Evolutionary conservation across 2,888 invertebrate genomes (phyloP).

Genomic region (Hyalella azteca): DNA sequence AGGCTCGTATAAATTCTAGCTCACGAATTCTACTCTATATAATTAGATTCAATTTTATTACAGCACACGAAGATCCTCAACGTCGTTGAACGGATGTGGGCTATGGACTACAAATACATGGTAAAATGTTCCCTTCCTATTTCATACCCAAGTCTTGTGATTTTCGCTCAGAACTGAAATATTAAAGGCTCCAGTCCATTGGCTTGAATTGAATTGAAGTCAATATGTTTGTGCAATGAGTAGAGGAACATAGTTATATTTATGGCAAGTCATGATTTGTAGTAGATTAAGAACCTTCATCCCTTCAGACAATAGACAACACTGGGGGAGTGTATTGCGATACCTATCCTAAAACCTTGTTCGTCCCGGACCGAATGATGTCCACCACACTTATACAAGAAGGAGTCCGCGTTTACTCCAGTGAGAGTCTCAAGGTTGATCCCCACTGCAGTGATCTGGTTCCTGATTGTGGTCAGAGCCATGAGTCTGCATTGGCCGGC

Average conservation of each 20-base stretch:
- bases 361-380: background rate
- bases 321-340: background rate
- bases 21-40: background rate
- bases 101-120: conserved; percentile 2
- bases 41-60: background rate
- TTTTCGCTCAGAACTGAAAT: too few relatives aligned
- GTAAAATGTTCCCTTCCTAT: too few relatives aligned
- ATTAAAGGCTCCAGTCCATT: too few relatives aligned
- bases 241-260: too few relatives aligned
- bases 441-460: background rate
- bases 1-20: background rate
- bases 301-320: background rate
- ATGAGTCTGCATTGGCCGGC: background rate
- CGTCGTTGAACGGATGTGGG: background rate
- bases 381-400: background rate
- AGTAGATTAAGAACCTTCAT: background rate
- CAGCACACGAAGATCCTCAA: background rate
- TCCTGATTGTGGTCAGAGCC: background rate
- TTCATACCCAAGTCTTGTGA: too few relatives aligned
- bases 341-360: background rate
- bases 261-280: too few relatives aligned
- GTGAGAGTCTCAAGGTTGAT: background rate
- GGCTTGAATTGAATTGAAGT: too few relatives aligned
- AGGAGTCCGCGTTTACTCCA: background rate
- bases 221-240: too few relatives aligned